Conservation (phyloP, 2,113 vertebrate species). For the Coregonus clupeaformis region DNA sequence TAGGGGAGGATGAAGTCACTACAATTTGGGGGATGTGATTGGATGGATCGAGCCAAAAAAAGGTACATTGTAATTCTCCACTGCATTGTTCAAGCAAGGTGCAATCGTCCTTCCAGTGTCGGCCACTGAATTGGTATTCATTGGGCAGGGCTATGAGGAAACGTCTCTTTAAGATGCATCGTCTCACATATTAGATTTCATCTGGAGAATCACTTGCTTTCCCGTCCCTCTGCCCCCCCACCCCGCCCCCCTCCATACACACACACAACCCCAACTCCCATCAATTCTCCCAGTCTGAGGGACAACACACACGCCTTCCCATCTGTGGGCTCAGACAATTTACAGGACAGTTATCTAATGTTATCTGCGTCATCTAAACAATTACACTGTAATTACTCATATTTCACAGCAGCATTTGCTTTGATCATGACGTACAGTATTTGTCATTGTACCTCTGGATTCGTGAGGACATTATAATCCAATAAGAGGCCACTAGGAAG, state of each 20-base stretch:
- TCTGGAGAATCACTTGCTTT: slow-evolving; percentile 72
- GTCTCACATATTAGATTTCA: slow-evolving; percentile 79
- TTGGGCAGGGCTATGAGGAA: slow-evolving; percentile 74
- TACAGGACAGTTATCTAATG: too few species aligned
- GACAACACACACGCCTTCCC: not conserved
- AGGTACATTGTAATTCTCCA: slow-evolving; percentile 50
- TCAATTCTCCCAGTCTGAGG: too few species aligned
- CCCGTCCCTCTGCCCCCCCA: slow-evolving; percentile 34
- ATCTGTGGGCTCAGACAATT: too few species aligned
- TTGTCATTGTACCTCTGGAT: too few species aligned
- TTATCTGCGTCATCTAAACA: too few species aligned
- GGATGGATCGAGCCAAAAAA: slow-evolving; percentile 53
- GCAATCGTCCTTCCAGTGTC: slow-evolving; percentile 68
- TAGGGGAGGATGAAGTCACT: slow-evolving; percentile 63
- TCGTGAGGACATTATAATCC: too few species aligned
- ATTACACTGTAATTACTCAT: too few species aligned
- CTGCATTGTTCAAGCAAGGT: slow-evolving; percentile 63
- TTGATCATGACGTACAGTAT: too few species aligned
- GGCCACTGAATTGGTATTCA: slow-evolving; percentile 73
- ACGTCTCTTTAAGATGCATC: slow-evolving; percentile 74
- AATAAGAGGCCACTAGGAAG: too few species aligned
- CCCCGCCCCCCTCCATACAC: not conserved
- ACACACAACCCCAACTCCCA: not conserved
- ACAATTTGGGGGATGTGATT: slow-evolving; percentile 61
- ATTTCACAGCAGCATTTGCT: too few species aligned